Base-by-base conservation (phyloP, 2,888 invertebrate genomes). In the Yponomeuta evonymella region DNA sequence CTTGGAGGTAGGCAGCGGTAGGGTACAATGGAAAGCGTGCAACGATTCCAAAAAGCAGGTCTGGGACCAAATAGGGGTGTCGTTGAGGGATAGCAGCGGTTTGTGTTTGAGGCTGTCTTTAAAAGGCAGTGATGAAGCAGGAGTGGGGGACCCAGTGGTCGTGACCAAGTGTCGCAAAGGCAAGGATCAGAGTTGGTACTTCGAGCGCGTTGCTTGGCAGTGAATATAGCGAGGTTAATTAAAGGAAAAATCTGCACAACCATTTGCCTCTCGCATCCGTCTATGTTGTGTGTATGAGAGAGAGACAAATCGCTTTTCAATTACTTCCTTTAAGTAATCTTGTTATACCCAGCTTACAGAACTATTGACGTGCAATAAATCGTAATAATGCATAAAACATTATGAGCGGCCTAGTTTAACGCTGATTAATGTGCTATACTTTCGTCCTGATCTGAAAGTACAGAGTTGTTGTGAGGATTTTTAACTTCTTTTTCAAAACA, bases 11-110 rank as follows among this genome's bases (percentile, higher is more conserved):
- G 92, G 92, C 0, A 95, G 93, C 76, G 94, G 93, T 1, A 88
- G 93, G 71, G 96, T 95, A 0, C 92, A 96, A 72, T 95, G 96
- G 82, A 94, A 95, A 86, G 94, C 95, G 30, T 97, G 97, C 79
- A 95, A 91, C 75, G 43, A 30, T 3, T 12, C 79, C 67, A 86
- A 87, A 0, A 93, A 95, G 76, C 97, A 97, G 81, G 93, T 94
- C 73, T 97, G 97, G 97, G 85, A 87, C 70, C 96, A 92, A 73
- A 83, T 86, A 70, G 90, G 90, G 0, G 85, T 90, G 0, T 80
- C 89, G 73, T 76, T 92, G 74, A 89, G 86, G 77, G 85, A 86
- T 2, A 77, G 79, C 12, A 71, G 78, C 6, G 89, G 86, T 0
- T 74, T 82, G 67, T 92, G 92, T 76, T 76, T 92, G 67, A 88